Conservation (phyloP, 2,888 invertebrate species). For the Apodemia duryi region DNA sequence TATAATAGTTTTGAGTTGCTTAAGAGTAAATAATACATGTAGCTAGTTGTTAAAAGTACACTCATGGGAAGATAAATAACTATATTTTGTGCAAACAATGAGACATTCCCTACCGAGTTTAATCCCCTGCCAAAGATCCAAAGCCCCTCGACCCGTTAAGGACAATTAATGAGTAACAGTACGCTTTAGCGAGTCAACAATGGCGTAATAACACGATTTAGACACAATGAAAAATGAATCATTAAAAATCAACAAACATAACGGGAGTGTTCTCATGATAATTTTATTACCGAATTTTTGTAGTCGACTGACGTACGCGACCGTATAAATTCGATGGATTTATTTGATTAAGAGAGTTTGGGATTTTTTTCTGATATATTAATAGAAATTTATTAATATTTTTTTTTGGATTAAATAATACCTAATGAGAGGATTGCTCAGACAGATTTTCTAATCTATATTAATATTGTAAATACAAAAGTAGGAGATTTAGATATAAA, state of each 20-base stretch:
- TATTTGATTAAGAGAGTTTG: constrained; percentile 26
- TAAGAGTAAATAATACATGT: neutral
- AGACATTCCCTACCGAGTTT: constrained; percentile 49
- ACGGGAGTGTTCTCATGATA: constrained; percentile 35
- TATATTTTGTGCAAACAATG: constrained; percentile 66
- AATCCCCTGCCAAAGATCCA: constrained; percentile 51
- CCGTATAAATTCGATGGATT: constrained; percentile 22
- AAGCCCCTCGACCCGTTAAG: constrained; percentile 60
- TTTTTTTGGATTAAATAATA: neutral
- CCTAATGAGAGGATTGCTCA: no score
- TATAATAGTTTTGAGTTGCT: neutral
- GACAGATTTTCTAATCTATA: no score
- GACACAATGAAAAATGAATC: constrained; percentile 54
- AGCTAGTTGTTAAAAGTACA: constrained; percentile 24
- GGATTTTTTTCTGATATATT: neutral
- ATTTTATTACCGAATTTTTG: constrained; percentile 34
- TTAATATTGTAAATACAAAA: no score
- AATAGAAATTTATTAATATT: neutral
- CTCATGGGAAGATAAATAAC: constrained; percentile 65
- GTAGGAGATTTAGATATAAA: no score
- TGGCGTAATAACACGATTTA: constrained; percentile 65
- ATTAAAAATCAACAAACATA: constrained; percentile 56
- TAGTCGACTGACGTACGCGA: constrained; percentile 24
- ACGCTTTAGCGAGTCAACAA: constrained; percentile 65
- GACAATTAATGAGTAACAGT: constrained; percentile 71